Conservation (phyloP, 2,113 vertebrate species). For the Otocyon megalotis region DNA sequence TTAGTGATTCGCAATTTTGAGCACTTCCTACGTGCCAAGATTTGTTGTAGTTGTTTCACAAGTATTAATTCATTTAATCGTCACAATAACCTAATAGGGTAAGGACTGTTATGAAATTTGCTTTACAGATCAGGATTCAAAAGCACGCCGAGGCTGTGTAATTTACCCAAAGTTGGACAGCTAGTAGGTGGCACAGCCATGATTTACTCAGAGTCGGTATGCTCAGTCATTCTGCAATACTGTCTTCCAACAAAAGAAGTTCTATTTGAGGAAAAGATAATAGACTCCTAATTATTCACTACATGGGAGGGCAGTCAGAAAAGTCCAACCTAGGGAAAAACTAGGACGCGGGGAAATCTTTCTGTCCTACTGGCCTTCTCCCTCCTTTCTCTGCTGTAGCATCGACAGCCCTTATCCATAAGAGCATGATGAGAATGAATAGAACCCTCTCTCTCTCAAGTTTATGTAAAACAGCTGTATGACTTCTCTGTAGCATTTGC, state of each 20-base stretch:
- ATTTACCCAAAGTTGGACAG: background rate
- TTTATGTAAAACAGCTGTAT: background rate
- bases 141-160: background rate
- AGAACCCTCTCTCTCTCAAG: background rate
- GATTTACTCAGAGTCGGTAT: background rate
- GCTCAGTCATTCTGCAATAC: background rate
- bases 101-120: background rate
- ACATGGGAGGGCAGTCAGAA: background rate
- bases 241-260: background rate
- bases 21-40: background rate
- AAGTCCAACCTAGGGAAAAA: background rate
- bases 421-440: background rate
- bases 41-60: background rate
- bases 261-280: background rate
- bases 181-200: background rate
- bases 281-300: background rate
- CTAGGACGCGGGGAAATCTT: background rate
- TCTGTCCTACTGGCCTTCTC: background rate
- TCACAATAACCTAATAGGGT: background rate
- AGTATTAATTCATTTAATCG: conserved; percentile 49
- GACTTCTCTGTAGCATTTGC: background rate
- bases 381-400: background rate
- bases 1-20: conserved; percentile 11
- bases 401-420: fast-evolving
- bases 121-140: background rate